phyloP scores from a whole-genome alignment of 1,140 invertebrate genomes.

The Hylaeus volcanicus region DNA sequence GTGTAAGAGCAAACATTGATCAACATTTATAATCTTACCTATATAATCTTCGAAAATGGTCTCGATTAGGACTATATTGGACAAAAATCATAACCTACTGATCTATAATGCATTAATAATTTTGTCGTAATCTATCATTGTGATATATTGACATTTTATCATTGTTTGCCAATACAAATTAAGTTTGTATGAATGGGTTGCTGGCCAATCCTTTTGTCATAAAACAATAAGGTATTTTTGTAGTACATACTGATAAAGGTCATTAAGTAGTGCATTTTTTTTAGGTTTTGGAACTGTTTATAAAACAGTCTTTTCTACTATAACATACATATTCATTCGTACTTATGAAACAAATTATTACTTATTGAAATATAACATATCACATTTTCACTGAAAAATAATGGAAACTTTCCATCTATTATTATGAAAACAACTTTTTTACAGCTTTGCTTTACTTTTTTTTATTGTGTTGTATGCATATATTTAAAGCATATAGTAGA shows the following conservation, averaged over 20 bases:
- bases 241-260: slow-evolving; percentile 27
- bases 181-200: slow-evolving; percentile 47
- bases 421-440: background rate
- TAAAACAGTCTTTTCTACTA: slow-evolving; percentile 21
- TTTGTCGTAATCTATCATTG: slow-evolving; percentile 16
- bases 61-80: slow-evolving; percentile 22
- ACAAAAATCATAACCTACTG: background rate
- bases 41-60: background rate
- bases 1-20: slow-evolving; percentile 20
- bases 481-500: slow-evolving; percentile 1
- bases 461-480: background rate
- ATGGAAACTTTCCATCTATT: background rate
- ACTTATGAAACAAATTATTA: background rate
- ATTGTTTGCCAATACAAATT: slow-evolving; percentile 43
- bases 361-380: background rate
- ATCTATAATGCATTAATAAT: slow-evolving; percentile 22
- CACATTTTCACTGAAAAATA: background rate
- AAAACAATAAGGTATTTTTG: slow-evolving; percentile 57
- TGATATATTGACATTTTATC: slow-evolving; percentile 36
- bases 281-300: slow-evolving; percentile 22
- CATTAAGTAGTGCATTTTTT: slow-evolving; percentile 20
- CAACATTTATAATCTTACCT: slow-evolving; percentile 21
- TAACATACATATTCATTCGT: background rate
- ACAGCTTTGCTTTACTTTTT: background rate
- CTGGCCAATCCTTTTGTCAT: slow-evolving; percentile 49